Base-by-base conservation (phyloP, 2,113 vertebrate genomes). In the Psittacula cyanocephala region DNA sequence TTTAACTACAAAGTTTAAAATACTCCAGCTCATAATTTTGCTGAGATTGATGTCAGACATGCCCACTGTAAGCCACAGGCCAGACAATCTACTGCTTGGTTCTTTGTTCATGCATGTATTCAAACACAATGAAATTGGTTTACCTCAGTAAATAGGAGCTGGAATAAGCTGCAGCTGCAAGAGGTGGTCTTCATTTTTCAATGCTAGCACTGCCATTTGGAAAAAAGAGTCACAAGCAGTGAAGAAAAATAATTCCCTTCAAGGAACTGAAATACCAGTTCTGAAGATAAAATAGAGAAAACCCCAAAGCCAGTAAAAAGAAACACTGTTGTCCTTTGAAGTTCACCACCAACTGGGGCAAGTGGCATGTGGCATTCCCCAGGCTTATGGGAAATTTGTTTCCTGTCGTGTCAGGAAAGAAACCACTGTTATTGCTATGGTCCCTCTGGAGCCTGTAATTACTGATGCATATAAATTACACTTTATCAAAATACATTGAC, bases 331-430 rank as follows among this genome's bases (percentile, higher is more conserved):
- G 52, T 63, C 39, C 55, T 95, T 81, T 82, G 81, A 95, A 96
- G 78, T 57, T 76, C 87, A 87, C 84, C 93, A 95, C 81, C 93
- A 91, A n/a, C 70, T 52, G 75, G 55, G 81, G 78, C 89, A 88
- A 95, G 87, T 76, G 71, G 70, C 62, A 85, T 31, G 29, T 47
- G 81, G 92, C 67, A 47, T 81, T 87, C 70, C 62, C 67, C 67
- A 91, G 53, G 49, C 81, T 91, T 47, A 91, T 33, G 83, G 50
- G 62, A 91, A 91, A 95, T 91, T 70, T 82, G 78, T 65, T 93
- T 91, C 85, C 81, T 89, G 57, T 75, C 22, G 0, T 24, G 63
- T 88, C 62, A 88, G 37, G 37, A 67, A 80, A 59, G 93, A 94
- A 75, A 50, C 19, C 17, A 17, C 8, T 18, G 13, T 85, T 86